Conservation (phyloP, 2,888 invertebrate species). For the Microchrysa polita region DNA sequence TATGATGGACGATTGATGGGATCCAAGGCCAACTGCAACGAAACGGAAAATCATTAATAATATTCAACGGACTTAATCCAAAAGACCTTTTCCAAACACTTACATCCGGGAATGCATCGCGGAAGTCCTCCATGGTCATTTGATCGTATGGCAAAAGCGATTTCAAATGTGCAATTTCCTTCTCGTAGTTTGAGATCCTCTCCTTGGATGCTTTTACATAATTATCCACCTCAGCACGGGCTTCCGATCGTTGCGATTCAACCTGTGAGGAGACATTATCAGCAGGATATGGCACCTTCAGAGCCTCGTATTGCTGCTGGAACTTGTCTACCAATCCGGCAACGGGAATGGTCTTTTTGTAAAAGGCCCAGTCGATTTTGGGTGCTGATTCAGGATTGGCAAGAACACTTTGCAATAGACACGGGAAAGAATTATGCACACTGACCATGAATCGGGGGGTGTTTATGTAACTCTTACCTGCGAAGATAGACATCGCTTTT, state of each 20-base stretch:
- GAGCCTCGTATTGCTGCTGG: conserved; percentile 82
- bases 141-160: conserved; percentile 80
- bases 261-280: conserved; percentile 76
- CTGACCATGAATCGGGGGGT: too few species aligned
- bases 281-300: conserved; percentile 84
- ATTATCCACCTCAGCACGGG: conserved; percentile 70
- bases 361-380: conserved; percentile 84
- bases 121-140: conserved; percentile 92
- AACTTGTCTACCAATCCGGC: conserved; percentile 88
- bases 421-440: not conserved
- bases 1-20: conserved; percentile 81
- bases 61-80: too few species aligned
- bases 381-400: conserved; percentile 81
- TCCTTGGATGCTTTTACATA: conserved; percentile 68
- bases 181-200: conserved; percentile 65
- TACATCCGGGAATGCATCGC: conserved; percentile 79
- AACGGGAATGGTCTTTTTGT: conserved; percentile 77
- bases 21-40: conserved; percentile 68
- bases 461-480: conserved; percentile 69
- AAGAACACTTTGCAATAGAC: conserved; percentile 68
- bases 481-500: conserved; percentile 85
- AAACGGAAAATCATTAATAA: too few species aligned
- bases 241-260: conserved; percentile 74
- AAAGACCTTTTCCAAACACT: not conserved
- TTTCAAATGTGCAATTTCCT: conserved; percentile 73